Evolutionary conservation across 2,888 invertebrate genomes (phyloP), one percentile per base, ranked within the genome.

Genomic region (Neoaliturus tenellus): DNA sequence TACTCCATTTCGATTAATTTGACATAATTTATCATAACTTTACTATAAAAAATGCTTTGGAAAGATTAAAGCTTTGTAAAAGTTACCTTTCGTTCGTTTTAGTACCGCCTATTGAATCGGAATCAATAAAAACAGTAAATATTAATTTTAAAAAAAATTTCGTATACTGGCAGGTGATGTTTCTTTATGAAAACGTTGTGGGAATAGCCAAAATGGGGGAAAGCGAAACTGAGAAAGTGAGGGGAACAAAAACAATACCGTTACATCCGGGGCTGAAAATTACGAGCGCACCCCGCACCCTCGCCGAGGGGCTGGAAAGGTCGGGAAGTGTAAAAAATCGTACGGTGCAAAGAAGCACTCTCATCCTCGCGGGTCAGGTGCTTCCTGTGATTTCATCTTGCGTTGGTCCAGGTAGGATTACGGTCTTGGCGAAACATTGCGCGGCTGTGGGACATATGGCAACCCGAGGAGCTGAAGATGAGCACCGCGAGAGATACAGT

Each of bases 171-270:
- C n/a, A n/a, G n/a, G n/a, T n/a, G n/a, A n/a, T n/a, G n/a, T n/a
- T n/a, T n/a, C 23, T 41, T n/a, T n/a, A n/a, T n/a, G n/a, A n/a
- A n/a, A n/a, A n/a, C 6, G 44, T 12, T 12, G 20, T 20, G 55
- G 55, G 23, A 55, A 23, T 55, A 55, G 55, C 23, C 23, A 23
- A 2, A 6, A 4, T 23, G 5, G 5, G 12, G 14, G n/a, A 62
- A 31, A 62, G 14, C 62, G 62, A 62, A 31, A 58, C 14, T 3
- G 62, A 28, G 62, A 62, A 62, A 62, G 62, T 62, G 20, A 71
- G 3, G 71, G 31, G n/a, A 12, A 39, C 71, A 71, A 71, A 71
- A 71, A 71, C 71, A 71, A 71, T 71, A 71, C 71, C 71, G 71
- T 71, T 71, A 71, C 71, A 35, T 71, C 41, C 71, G 71, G 71